These are phyloP conservation scores for Stomatorhinus ivindoensis DNA, from an alignment of 2,113 vertebrate genomes.

Conservation along the genomic window DNA sequence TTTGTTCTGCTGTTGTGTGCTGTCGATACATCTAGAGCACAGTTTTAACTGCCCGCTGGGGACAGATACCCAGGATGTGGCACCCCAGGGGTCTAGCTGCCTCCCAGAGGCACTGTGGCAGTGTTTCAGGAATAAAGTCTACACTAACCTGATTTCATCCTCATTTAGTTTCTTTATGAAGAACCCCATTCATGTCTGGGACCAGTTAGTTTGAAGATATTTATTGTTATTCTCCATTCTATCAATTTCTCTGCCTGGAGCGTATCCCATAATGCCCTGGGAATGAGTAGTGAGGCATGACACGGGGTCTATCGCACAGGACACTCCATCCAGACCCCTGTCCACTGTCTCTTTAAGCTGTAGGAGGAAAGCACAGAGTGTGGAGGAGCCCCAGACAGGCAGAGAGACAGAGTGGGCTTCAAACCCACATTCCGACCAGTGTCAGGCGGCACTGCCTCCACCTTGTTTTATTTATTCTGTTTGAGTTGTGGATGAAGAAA, in stretches of 20 bases:
- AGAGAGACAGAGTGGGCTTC: not conserved
- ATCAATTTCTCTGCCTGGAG: not conserved
- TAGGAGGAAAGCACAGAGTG: not conserved
- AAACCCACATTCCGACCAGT: not conserved
- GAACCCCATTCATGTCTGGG: not conserved
- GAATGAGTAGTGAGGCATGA: not conserved
- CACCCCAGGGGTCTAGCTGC: not conserved
- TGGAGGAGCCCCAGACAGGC: not conserved
- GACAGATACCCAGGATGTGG: not conserved
- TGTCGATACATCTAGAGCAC: not conserved
- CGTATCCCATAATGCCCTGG: not conserved
- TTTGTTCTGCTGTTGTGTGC: not conserved
- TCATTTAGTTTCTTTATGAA: not conserved
- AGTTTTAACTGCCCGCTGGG: not conserved
- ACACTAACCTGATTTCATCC: not conserved
- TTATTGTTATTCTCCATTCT: not conserved
- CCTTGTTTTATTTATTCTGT: not conserved
- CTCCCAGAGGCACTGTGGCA: not conserved
- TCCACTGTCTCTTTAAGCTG: not conserved
- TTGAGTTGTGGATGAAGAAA: not conserved
- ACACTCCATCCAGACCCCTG: not conserved
- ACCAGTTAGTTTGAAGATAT: not conserved
- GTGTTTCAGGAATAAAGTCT: not conserved
- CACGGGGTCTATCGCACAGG: not conserved
- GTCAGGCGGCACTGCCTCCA: not conserved